Evolutionary conservation across 2,888 invertebrate genomes (phyloP).

Genomic region (Thyatira batis): DNA sequence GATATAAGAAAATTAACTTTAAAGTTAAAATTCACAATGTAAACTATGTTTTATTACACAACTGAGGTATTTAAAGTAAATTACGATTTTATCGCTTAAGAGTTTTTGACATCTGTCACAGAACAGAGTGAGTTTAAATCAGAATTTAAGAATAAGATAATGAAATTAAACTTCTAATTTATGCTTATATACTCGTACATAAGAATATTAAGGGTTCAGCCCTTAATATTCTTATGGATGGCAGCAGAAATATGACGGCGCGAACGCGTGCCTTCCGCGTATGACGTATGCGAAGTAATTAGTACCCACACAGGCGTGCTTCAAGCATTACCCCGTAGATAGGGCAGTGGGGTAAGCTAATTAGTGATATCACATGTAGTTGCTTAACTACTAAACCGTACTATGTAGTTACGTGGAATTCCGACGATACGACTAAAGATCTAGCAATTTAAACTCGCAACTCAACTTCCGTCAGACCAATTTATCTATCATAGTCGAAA

Average conservation of each 20-base stretch:
- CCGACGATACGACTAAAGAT: background rate
- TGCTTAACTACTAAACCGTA: slow-evolving; percentile 7
- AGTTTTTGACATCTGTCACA: slow-evolving; percentile 38
- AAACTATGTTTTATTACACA: no score
- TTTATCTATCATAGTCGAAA: background rate
- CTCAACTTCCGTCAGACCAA: background rate
- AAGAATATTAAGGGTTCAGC: slow-evolving; percentile 47
- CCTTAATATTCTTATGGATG: no score
- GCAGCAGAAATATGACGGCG: slow-evolving; percentile 38
- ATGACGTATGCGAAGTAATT: slow-evolving; percentile 66
- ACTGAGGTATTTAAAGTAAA: background rate
- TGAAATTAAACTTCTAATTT: slow-evolving; percentile 66
- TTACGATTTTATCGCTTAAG: slow-evolving; percentile 11
- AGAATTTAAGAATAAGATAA: slow-evolving; percentile 61
- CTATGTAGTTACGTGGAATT: background rate
- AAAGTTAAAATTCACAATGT: background rate
- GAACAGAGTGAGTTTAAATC: slow-evolving; percentile 55
- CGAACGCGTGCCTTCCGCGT: slow-evolving; percentile 48
- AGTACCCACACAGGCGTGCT: slow-evolving; percentile 38
- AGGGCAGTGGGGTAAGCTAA: slow-evolving; percentile 34
- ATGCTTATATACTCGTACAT: slow-evolving; percentile 57
- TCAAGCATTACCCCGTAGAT: slow-evolving; percentile 17
- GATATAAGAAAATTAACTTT: background rate
- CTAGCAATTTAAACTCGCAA: slow-evolving; percentile 1
- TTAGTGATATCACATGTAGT: slow-evolving; percentile 25